A percentile compares a stretch with the other conserved stretches of the same genome.
Conservation (phyloP, 2,113 vertebrate species). For the Murina feae region DNA sequence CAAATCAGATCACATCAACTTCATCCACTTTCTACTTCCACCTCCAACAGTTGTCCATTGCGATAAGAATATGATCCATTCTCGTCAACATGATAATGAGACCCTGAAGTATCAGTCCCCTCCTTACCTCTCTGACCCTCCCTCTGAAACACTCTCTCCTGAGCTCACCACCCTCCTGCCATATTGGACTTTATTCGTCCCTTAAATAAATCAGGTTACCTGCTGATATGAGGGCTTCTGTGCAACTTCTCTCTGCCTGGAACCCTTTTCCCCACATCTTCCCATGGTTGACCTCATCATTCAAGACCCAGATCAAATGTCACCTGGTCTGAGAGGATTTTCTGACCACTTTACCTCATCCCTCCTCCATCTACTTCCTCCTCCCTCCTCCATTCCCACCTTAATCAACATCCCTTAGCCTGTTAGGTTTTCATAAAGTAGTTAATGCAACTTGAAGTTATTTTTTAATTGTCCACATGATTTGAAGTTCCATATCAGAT, state of each 20-base stretch:
- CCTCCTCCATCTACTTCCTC: neutral
- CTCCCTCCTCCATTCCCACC: neutral
- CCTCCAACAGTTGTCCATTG: neutral
- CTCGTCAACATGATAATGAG: too few relatives aligned
- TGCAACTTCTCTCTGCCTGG: neutral
- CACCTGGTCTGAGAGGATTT: neutral
- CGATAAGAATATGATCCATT: neutral
- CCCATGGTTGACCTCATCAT: neutral
- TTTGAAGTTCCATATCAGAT: neutral
- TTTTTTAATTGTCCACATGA: neutral
- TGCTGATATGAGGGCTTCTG: neutral
- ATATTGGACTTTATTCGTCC: too few relatives aligned
- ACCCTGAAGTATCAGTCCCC: rapidly evolving
- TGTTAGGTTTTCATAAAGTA: neutral
- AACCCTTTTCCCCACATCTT: neutral
- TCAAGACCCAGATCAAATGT: neutral
- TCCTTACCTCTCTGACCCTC: neutral
- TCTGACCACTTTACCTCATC: neutral
- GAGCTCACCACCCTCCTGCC: neutral
- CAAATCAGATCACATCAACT: neutral
- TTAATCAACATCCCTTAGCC: neutral
- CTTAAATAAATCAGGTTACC: neutral
- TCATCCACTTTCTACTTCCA: neutral
- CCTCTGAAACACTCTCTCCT: neutral
- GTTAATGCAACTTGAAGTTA: neutral